A percentile compares a stretch with the other conserved stretches of the same genome.
Evolutionary conservation across 2,113 vertebrate genomes (phyloP).

Genomic region (Odocoileus hemionus): DNA sequence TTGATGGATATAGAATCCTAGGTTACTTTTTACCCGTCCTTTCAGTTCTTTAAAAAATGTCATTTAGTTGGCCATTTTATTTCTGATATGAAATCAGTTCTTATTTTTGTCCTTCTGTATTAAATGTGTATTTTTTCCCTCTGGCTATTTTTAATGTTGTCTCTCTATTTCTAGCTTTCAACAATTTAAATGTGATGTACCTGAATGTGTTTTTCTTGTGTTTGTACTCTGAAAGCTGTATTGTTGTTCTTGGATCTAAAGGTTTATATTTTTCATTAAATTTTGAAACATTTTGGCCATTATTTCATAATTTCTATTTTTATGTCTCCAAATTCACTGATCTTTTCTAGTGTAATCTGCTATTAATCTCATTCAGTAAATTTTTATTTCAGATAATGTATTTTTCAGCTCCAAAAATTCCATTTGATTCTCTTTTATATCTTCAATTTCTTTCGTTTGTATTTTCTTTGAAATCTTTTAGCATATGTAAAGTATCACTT

Average conservation of each 20-base stretch:
- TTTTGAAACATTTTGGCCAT: not conserved
- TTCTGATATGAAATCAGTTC: not conserved
- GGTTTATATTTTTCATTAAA: not conserved
- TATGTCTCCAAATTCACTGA: not conserved
- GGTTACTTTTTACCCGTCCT: not conserved
- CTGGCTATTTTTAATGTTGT: not conserved
- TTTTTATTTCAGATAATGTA: not conserved
- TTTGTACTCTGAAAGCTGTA: not conserved
- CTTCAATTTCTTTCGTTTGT: not conserved
- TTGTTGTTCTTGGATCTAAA: not conserved
- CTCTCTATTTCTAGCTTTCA: not conserved
- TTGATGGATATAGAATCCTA: not conserved
- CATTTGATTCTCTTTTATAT: not conserved
- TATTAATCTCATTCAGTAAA: not conserved
- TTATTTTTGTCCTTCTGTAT: not conserved
- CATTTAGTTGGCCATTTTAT: not conserved
- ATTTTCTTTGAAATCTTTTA: slow-evolving; percentile 11
- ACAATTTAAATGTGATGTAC: not conserved
- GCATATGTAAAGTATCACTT: not conserved
- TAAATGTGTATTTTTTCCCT: not conserved
- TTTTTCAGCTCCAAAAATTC: not conserved
- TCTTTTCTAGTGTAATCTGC: not conserved
- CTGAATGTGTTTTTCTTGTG: not conserved
- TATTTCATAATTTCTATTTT: not conserved
- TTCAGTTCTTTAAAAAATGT: not conserved